Conservation (phyloP, 2,888 invertebrate genomes). For the Melikaiella ostensackeni region DNA sequence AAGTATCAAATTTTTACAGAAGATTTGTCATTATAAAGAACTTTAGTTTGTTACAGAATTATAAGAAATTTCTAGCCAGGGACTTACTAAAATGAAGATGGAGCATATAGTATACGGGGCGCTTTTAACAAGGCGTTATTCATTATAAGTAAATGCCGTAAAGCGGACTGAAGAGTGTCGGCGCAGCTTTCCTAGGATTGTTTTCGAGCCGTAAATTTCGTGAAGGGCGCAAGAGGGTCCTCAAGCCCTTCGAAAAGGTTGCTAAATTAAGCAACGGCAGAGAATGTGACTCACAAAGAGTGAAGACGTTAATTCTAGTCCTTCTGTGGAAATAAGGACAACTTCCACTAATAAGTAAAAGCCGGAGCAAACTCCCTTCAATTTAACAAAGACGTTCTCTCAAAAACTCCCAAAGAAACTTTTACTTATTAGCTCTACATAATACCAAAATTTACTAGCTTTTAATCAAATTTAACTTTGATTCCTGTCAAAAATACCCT, state of each 20-base stretch:
- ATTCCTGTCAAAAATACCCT: too few relatives aligned
- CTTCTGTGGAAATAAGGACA: slow-evolving; percentile 11
- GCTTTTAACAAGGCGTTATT: slow-evolving; percentile 16
- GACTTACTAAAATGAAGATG: background rate
- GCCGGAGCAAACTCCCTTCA: background rate
- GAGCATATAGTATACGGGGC: background rate
- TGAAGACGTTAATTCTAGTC: slow-evolving; percentile 21
- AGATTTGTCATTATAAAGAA: too few relatives aligned
- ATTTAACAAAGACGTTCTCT: background rate
- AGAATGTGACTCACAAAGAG: slow-evolving; percentile 23
- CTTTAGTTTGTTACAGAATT: background rate
- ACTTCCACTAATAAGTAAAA: background rate
- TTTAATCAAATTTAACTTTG: too few relatives aligned
- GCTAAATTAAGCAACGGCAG: slow-evolving; percentile 25
- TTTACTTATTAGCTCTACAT: background rate
- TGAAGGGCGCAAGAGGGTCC: background rate
- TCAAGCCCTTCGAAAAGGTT: slow-evolving; percentile 27
- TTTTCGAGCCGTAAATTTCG: slow-evolving; percentile 22
- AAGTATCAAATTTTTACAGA: too few relatives aligned
- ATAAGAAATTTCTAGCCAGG: background rate
- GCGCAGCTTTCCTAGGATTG: slow-evolving; percentile 11
- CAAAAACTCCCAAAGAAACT: background rate
- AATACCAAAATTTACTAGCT: background rate
- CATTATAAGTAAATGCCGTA: slow-evolving; percentile 17
- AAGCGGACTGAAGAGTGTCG: slow-evolving; percentile 1